Conservation (phyloP, 1,140 invertebrate species). For the Meteorus sp. region DNA sequence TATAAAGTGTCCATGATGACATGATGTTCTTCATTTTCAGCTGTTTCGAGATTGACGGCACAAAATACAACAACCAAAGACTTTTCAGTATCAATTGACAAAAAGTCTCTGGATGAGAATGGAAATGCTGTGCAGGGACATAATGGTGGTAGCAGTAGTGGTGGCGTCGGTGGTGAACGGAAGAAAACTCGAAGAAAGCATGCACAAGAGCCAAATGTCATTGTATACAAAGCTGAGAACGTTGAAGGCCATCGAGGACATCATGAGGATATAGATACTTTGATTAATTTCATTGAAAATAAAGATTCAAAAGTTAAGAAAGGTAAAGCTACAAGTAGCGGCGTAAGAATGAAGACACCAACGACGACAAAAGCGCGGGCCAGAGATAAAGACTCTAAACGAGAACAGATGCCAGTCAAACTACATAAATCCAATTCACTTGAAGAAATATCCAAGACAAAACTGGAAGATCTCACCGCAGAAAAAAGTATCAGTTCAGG, state of each 20-base stretch:
- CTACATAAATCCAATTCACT: conserved; percentile 69
- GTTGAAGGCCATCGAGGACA: conserved; percentile 70
- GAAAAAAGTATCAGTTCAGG: conserved; percentile 50
- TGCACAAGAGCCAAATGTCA: conserved; percentile 65
- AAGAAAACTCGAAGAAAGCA: conserved; percentile 62
- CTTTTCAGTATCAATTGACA: conserved; percentile 42
- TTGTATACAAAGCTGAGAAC: conserved; percentile 64
- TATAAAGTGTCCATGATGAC: neutral
- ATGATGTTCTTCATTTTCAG: conserved; percentile 24
- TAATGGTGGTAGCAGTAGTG: no score
- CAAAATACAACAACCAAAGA: conserved; percentile 46
- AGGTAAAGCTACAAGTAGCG: conserved; percentile 40
- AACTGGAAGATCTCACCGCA: conserved; percentile 68
- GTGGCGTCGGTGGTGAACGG: conserved; percentile 42
- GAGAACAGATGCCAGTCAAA: conserved; percentile 54
- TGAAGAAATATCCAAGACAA: conserved; percentile 72
- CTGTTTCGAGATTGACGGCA: conserved; percentile 43
- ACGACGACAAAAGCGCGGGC: conserved; percentile 49
- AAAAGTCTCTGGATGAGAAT: conserved; percentile 70
- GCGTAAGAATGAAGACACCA: conserved; percentile 49
- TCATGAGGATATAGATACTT: conserved; percentile 62
- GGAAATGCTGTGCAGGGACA: conserved; percentile 65
- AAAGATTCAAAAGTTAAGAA: conserved; percentile 55
- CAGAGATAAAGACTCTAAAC: conserved; percentile 53
- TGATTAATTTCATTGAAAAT: conserved; percentile 61